phyloP scores from a whole-genome alignment of 2,797 vertebrate genomes.

The Neosilurus mollespiculum region DNA sequence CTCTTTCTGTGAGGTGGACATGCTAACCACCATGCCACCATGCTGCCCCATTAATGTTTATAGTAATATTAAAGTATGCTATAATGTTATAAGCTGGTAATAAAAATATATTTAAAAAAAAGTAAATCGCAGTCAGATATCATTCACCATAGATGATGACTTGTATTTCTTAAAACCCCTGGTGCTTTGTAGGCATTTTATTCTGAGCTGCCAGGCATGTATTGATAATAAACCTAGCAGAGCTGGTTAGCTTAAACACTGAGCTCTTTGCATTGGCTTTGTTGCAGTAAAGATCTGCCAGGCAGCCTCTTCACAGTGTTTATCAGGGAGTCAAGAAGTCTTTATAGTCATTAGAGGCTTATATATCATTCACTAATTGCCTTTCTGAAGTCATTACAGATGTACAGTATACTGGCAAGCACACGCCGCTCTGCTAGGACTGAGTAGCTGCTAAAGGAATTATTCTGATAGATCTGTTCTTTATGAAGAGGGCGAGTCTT shows the following conservation, averaged over 20 bases:
- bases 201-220: background rate
- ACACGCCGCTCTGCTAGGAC: too few relatives aligned
- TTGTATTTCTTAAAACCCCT: background rate
- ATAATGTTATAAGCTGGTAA: background rate
- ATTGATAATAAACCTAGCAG: constrained; percentile 5
- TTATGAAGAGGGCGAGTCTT: background rate
- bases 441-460: constrained; percentile 32
- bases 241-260: background rate
- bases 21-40: too few relatives aligned
- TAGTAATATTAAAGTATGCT: background rate
- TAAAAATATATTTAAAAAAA: background rate
- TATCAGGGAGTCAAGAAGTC: constrained; percentile 39
- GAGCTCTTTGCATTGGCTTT: constrained; percentile 21
- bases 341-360: constrained; percentile 34
- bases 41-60: background rate
- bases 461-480: constrained; percentile 26
- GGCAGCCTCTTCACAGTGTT: constrained; percentile 50
- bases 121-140: background rate
- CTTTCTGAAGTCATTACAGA: constrained; percentile 27
- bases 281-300: constrained; percentile 29
- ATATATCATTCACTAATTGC: constrained; percentile 51
- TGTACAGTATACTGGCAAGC: constrained; percentile 15
- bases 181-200: background rate
- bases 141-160: background rate
- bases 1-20: too few relatives aligned